Percentiles rank a stretch among this genome's conserved stretches.
phyloP scores from a whole-genome alignment of 2,113 vertebrate genomes.

The Paramisgurnus dabryanus region DNA sequence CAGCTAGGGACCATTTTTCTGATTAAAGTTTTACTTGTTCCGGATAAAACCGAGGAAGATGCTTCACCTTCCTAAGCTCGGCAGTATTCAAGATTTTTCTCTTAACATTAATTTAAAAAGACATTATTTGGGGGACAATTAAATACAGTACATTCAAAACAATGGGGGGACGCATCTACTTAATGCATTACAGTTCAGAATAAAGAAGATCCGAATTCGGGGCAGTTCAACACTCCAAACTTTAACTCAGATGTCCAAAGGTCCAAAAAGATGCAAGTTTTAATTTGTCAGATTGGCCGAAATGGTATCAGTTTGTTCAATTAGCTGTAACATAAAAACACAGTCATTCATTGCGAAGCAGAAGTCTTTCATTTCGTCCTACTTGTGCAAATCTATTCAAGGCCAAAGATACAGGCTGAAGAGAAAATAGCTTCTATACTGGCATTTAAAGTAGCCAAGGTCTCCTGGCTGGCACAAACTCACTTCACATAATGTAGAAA shows the following conservation, averaged over 20 bases:
- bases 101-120: too few relatives aligned
- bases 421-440: background rate
- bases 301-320: slow-evolving; percentile 7
- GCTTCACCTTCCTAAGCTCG: too few relatives aligned
- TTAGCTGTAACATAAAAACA: background rate
- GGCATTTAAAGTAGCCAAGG: background rate
- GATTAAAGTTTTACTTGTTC: too few relatives aligned
- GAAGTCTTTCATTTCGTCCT: background rate
- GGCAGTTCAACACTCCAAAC: background rate
- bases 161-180: too few relatives aligned
- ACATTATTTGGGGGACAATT: too few relatives aligned
- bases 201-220: background rate
- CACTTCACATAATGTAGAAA: slow-evolving; percentile 5
- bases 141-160: too few relatives aligned
- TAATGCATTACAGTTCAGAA: background rate
- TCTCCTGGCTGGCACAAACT: background rate
- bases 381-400: slow-evolving; percentile 18
- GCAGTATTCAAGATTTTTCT: too few relatives aligned
- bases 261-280: background rate
- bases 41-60: too few relatives aligned
- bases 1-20: too few relatives aligned
- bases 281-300: background rate
- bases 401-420: background rate
- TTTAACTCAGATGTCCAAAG: background rate
- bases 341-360: slow-evolving; percentile 9